Evolutionary conservation across 2,888 invertebrate genomes (phyloP).

Genomic region (Ischnus inquisitorius): DNA sequence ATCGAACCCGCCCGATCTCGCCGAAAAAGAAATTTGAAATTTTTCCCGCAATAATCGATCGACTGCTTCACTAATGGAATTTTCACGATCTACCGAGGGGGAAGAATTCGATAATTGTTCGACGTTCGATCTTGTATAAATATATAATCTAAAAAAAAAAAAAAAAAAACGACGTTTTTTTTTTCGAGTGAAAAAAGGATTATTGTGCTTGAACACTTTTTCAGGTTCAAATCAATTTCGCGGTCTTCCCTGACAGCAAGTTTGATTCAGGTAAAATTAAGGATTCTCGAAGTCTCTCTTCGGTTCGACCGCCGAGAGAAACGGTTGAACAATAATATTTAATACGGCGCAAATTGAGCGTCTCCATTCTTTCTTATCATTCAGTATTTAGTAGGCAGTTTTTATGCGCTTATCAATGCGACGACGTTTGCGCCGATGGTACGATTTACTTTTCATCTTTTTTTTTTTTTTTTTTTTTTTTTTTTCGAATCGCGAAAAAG

Average conservation of each 20-base stretch:
- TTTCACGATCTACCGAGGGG: constrained; percentile 31
- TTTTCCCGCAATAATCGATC: constrained; percentile 9
- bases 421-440: constrained; percentile 40
- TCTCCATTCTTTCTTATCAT: constrained; percentile 57
- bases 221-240: constrained; percentile 84
- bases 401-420: constrained; percentile 3
- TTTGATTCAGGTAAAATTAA: constrained; percentile 84
- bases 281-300: constrained; percentile 76
- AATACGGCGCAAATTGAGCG: constrained; percentile 57
- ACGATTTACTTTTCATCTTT: not conserved
- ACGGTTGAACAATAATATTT: constrained; percentile 48
- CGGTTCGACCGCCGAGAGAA: constrained; percentile 79
- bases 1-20: not conserved
- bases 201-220: constrained; percentile 82
- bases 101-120: constrained; percentile 48
- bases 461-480: not conserved
- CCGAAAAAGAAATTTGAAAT: constrained; percentile 43
- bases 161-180: not conserved
- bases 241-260: constrained; percentile 84
- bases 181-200: constrained; percentile 63
- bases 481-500: not conserved
- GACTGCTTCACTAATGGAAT: constrained; percentile 40
- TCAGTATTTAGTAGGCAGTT: constrained; percentile 55
- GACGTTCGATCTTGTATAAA: constrained; percentile 43
- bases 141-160: not conserved